A percentile compares a stretch with the other conserved stretches of the same genome.
phyloP scores from a whole-genome alignment of 2,797 vertebrate genomes.

The Anguilla anguilla region DNA sequence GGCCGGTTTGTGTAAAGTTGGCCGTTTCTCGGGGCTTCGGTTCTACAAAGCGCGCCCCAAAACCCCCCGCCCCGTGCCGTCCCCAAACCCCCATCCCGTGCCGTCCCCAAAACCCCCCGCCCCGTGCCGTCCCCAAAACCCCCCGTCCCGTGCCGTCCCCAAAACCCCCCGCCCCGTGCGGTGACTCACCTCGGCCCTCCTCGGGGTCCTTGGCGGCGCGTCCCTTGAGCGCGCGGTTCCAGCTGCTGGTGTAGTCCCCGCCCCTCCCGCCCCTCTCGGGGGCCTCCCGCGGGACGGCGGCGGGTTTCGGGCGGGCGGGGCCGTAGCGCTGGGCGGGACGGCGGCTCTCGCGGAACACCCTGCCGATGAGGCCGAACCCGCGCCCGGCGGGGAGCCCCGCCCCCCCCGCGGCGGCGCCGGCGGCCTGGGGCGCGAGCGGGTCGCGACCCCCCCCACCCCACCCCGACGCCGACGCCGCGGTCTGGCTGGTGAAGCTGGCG shows the following conservation, averaged over 20 bases:
- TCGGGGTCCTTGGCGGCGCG: conserved; percentile 82
- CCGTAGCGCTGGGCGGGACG: conserved; percentile 72
- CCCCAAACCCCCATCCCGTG: too few relatives aligned
- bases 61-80: too few relatives aligned
- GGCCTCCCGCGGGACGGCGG: conserved; percentile 60
- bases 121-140: too few relatives aligned
- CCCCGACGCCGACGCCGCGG: conserved; percentile 44
- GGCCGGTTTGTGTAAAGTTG: conserved; percentile 2
- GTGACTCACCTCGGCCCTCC: conserved; percentile 83
- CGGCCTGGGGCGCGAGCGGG: conserved; percentile 56
- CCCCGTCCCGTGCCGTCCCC: too few relatives aligned
- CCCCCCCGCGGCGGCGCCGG: neutral
- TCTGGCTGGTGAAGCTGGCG: conserved; percentile 79
- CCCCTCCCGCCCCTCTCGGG: conserved; percentile 58
- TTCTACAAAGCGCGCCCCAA: too few relatives aligned
- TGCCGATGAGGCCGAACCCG: conserved; percentile 70
- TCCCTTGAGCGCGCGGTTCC: conserved; percentile 79
- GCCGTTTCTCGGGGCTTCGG: too few relatives aligned
- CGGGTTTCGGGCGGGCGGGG: conserved; percentile 77
- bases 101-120: too few relatives aligned
- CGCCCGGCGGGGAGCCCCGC: conserved; percentile 59
- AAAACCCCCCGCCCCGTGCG: too few relatives aligned
- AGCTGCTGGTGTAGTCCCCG: conserved; percentile 73
- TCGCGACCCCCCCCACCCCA: conserved; percentile 40
- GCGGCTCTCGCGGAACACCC: conserved; percentile 74